phyloP scores from a whole-genome alignment of 2,113 vertebrate genomes.

The Leiothrix lutea region DNA sequence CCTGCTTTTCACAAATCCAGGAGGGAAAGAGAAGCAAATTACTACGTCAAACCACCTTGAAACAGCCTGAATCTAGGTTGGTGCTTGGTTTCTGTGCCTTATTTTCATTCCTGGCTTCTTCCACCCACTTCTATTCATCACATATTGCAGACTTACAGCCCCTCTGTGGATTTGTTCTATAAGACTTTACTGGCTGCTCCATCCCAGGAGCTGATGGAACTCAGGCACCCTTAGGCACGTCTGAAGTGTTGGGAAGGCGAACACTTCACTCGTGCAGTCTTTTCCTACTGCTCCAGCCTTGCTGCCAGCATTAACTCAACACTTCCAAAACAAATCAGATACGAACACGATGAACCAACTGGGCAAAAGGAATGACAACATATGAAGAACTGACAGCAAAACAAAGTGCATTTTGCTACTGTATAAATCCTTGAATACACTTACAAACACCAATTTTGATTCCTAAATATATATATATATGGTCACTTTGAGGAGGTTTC shows the following conservation, averaged over 20 bases:
- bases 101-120: neutral
- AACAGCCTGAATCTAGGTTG: neutral
- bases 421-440: neutral
- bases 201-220: neutral
- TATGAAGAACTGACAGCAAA: neutral
- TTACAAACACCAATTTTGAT: neutral
- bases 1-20: neutral
- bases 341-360: accelerated
- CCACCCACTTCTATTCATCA: neutral
- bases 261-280: neutral
- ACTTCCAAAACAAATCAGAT: neutral
- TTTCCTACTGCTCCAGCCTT: neutral
- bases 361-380: neutral
- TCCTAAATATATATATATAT: neutral
- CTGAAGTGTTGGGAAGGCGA: neutral
- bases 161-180: neutral
- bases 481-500: neutral
- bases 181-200: neutral
- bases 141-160: neutral
- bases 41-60: neutral
- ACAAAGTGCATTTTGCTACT: neutral
- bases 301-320: neutral
- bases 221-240: neutral
- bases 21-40: neutral
- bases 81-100: neutral